Evolutionary conservation across 2,113 vertebrate species (phyloP), one percentile per base, ranked within the genome.

Genomic region (Eonycteris spelaea): DNA sequence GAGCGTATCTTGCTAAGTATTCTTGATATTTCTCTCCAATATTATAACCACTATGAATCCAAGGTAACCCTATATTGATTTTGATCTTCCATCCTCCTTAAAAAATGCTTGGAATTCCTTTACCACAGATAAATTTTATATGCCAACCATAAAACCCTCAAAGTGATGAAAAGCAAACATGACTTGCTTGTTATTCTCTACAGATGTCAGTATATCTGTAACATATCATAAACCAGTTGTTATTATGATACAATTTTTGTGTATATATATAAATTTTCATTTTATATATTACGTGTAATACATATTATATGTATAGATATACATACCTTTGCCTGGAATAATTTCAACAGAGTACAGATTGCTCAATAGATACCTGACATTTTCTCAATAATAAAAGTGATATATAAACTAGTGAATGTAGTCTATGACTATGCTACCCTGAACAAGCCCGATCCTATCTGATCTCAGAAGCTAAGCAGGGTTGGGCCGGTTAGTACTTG

Each of bases 61-160:
- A 70, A 77, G 48, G 26, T 38, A 82, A 78, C 30, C n/a, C 1
- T 70, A 67, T n/a, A 53, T 2, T 51, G 75, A 55, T 86, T 79
- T 70, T 93, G 51, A 91, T n/a, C 59, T 70, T 48, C 48, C 48
- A 91, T 65, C 14, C 24, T 68, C 22, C 28, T 95, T 89, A 86
- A 95, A 30, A 91, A 95, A 93, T 61, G 78, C 21, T 84, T 63
- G 51, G 48, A 79, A 94, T 90, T 90, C 75, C 55, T 96, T 80
- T 74, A 84, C 51, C 24, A 43, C 30, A 77, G 65, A 14, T 59
- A 51, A 40, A 68, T 77, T 82, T 84, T 90, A 65, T 35, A 78
- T 18, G 63, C 48, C 45, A 77, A 79, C 40, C 57, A 93, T n/a
- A 91, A 67, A 80, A 91, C 73, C 2, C 22, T 65, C 73, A 67